Conservation (phyloP, 2,113 vertebrate species). For the Phrynosoma platyrhinos region DNA sequence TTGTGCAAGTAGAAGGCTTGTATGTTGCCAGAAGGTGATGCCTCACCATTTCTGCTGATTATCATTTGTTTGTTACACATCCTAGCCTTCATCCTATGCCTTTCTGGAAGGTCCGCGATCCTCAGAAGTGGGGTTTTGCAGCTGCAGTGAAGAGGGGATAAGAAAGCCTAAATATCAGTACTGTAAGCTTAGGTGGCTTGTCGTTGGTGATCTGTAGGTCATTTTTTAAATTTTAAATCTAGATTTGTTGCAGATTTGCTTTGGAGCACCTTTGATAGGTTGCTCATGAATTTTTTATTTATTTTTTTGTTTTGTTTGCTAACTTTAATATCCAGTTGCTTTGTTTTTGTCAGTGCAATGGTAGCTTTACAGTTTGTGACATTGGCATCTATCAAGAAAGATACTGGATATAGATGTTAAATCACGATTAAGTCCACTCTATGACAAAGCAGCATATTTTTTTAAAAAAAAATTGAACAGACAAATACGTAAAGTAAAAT, state of each 20-base stretch:
- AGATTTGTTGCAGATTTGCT: background rate
- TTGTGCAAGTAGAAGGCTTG: background rate
- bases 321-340: slow-evolving; percentile 28
- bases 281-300: background rate
- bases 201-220: background rate
- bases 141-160: background rate
- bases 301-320: background rate
- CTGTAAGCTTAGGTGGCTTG: background rate
- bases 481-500: slow-evolving; percentile 28
- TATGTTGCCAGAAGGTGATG: background rate
- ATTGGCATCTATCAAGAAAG: slow-evolving; percentile 5
- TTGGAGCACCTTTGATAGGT: background rate
- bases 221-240: background rate
- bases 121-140: background rate
- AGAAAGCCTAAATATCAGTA: background rate
- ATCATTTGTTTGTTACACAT: background rate
- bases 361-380: slow-evolving; percentile 3
- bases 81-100: background rate
- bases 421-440: background rate
- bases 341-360: background rate
- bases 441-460: slow-evolving; percentile 29
- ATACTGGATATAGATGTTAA: slow-evolving; percentile 2
- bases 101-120: background rate
- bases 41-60: background rate
- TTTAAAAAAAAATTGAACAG: slow-evolving; percentile 24